These are phyloP conservation scores for Prolemur simus DNA, from an alignment of 2,113 vertebrate genomes.

Conservation along the genomic window DNA sequence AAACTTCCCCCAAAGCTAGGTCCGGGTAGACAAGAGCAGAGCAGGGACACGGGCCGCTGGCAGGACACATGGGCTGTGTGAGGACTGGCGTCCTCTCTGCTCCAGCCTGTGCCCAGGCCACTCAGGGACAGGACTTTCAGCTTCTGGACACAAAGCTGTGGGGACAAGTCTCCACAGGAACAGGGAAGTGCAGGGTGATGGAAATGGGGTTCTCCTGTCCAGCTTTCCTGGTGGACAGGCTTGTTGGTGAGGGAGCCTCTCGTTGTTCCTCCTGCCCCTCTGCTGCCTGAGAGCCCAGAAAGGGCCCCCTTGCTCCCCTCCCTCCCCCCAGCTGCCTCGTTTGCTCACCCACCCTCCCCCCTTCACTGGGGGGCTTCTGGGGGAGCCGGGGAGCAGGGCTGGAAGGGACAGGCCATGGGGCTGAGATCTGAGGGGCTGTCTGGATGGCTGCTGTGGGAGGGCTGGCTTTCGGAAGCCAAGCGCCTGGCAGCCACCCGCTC, in stretches of 20 bases:
- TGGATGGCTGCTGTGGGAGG: neutral
- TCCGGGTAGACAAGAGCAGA: neutral
- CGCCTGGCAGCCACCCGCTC: neutral
- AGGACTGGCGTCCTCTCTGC: neutral
- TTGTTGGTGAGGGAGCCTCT: neutral
- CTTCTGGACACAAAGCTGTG: neutral
- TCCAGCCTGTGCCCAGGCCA: neutral
- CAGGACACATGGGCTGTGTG: rapidly evolving
- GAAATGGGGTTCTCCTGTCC: neutral
- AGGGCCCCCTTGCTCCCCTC: neutral
- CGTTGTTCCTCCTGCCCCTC: neutral
- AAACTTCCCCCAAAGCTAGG: neutral
- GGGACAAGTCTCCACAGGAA: neutral
- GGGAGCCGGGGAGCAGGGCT: neutral
- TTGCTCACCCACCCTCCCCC: neutral
- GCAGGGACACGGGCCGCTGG: neutral
- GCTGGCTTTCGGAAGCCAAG: neutral
- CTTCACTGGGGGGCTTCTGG: neutral
- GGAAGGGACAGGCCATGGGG: neutral
- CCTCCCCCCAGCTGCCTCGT: neutral
- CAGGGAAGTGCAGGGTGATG: neutral
- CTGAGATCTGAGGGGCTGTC: neutral
- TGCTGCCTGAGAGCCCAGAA: neutral
- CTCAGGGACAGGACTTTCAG: neutral
- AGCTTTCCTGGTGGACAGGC: neutral